Conservation (phyloP, 2,797 vertebrate genomes). For the Anguilla pacifica region DNA sequence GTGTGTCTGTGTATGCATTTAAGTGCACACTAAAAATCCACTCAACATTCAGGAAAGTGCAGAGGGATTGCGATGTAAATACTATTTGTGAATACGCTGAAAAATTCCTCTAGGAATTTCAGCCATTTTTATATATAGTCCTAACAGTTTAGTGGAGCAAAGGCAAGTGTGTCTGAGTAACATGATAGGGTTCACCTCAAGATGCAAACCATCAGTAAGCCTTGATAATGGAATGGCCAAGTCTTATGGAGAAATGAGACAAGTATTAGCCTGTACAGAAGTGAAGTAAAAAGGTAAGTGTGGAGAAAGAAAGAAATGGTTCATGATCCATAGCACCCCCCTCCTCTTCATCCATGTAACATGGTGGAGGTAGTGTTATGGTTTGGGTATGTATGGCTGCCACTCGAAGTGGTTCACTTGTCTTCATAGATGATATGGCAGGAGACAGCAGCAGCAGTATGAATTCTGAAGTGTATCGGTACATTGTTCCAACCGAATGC, state of each 20-base stretch:
- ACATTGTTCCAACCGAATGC: no score
- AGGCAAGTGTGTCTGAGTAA: no score
- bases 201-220: background rate
- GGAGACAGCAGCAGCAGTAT: no score
- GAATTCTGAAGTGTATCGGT: no score
- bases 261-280: background rate
- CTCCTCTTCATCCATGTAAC: no score
- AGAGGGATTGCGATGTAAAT: conserved; percentile 62
- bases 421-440: no score
- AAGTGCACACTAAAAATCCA: conserved; percentile 57
- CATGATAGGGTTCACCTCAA: background rate
- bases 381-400: no score
- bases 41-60: conserved; percentile 50
- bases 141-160: background rate
- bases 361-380: no score
- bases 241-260: background rate
- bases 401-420: no score
- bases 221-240: background rate
- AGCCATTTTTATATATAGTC: background rate
- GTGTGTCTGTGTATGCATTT: conserved; percentile 10
- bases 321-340: no score
- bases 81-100: conserved; percentile 58
- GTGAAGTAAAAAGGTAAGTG: background rate
- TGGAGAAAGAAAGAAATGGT: background rate
- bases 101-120: background rate